phyloP scores from a whole-genome alignment of 2,888 invertebrate species.

The Cylindroiulus punctatus region DNA sequence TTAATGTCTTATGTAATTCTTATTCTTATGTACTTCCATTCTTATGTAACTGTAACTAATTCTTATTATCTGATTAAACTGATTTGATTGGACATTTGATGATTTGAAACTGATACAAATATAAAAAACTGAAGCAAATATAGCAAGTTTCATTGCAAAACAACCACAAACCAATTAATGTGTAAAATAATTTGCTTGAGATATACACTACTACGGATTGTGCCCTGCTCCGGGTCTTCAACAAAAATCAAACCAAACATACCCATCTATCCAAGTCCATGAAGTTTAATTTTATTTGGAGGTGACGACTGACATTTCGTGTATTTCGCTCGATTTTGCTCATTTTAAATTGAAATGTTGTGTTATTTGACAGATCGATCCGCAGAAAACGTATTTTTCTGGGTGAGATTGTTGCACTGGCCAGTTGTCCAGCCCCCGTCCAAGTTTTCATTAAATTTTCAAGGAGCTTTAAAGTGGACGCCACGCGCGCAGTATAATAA shows the following conservation, averaged over 20 bases:
- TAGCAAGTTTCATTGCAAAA: no score
- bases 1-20: no score
- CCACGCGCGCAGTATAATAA: conserved; percentile 21
- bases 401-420: background rate
- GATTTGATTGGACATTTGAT: no score
- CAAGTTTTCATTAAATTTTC: conserved; percentile 33
- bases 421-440: conserved; percentile 14
- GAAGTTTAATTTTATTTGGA: background rate
- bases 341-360: conserved; percentile 20
- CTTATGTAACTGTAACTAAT: no score
- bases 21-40: no score
- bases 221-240: no score
- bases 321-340: background rate
- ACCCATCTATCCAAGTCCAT: background rate
- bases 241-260: background rate
- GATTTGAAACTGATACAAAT: no score
- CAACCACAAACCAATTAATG: no score
- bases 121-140: no score
- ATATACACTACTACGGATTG: no score
- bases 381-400: background rate
- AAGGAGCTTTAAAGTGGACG: conserved; percentile 33
- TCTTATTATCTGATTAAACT: no score
- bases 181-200: no score
- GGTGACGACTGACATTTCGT: background rate
- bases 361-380: conserved; percentile 28